Evolutionary conservation across 2,113 vertebrate species (phyloP), one percentile per base, ranked within the genome.

Genomic region (Cricetomys ansorgei): DNA sequence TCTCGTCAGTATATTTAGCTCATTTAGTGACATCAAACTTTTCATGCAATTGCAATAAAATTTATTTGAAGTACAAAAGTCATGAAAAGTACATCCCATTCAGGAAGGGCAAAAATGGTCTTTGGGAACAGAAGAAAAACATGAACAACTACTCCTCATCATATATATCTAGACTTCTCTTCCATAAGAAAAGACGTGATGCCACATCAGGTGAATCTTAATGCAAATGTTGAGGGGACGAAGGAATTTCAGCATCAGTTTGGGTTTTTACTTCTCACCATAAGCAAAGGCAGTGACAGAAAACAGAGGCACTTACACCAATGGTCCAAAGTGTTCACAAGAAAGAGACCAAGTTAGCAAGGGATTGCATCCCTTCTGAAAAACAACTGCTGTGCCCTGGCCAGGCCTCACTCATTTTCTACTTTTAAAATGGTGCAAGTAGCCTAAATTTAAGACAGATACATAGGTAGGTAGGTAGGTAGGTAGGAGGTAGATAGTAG

Each of bases 1-100:
- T 92, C 31, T 84, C 69, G 31, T 88, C 45, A 88, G 34, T 85
- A 43, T 50, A 57, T 75, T 80, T 87, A 69, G 17, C 53, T 92
- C 13, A 95, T 83, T 96, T 55, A 94, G 55, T 11, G 4, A 92
- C 19, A 67, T 92, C n/a, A 25, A 62, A 91, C 40, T 37, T 95
- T 88, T 87, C 69, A 80, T 17, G 5, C 53, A 96, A 89, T 27
- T 62, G 55, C 21, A 96, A 10, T 65, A 80, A 93, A 97, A 89
- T 95, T 62, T 85, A 92, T 31, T 89, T 48, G 75, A 95, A 83
- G 57, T 87, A 94, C 9, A 94, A 81, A 91, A 70, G 67, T 81
- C 48, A 94, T 55, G 34, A 94, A 92, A 84, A 40, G n/a, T 37
- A 89, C 96, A 90, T n/a, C 15, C 25, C 65, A 90, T 76, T 75